Conservation (phyloP, 1,140 invertebrate genomes). For the Zaprionus lachaisei region DNA sequence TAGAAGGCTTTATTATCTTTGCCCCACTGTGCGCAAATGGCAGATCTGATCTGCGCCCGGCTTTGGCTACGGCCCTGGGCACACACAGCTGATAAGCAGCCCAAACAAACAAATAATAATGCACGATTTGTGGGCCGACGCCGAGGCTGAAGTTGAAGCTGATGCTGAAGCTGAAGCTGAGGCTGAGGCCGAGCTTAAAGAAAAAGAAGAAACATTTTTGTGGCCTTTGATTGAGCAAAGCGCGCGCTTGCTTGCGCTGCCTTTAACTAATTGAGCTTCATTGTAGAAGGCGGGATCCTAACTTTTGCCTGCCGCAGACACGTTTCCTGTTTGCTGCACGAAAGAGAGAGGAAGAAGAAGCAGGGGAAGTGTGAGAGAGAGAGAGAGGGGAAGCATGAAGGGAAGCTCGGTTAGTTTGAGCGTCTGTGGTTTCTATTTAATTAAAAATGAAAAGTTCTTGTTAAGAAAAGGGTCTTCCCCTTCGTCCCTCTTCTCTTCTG, state of each 20-base stretch:
- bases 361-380: neutral
- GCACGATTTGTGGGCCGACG: constrained; percentile 71
- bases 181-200: constrained; percentile 6
- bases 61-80: constrained; percentile 23
- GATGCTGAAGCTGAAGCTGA: neutral
- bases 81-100: constrained; percentile 70
- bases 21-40: constrained; percentile 42
- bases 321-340: constrained; percentile 43
- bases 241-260: constrained; percentile 44
- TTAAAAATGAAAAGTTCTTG: constrained; percentile 80
- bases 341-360: neutral
- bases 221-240: constrained; percentile 69
- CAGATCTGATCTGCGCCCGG: constrained; percentile 54
- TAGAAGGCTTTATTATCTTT: neutral
- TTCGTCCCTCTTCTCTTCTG: neutral
- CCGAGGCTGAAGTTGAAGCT: constrained; percentile 9
- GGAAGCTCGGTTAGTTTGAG: constrained; percentile 10
- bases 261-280: constrained; percentile 79
- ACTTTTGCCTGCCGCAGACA: constrained; percentile 43
- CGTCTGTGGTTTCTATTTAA: constrained; percentile 66
- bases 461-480: constrained; percentile 66
- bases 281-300: constrained; percentile 59
- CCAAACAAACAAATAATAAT: constrained; percentile 82
- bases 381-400: neutral
- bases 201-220: constrained; percentile 4